A percentile compares a stretch with the other conserved stretches of the same genome.
Evolutionary conservation across 2,797 vertebrate species (phyloP).

Genomic region (Benthosema pterotum): DNA sequence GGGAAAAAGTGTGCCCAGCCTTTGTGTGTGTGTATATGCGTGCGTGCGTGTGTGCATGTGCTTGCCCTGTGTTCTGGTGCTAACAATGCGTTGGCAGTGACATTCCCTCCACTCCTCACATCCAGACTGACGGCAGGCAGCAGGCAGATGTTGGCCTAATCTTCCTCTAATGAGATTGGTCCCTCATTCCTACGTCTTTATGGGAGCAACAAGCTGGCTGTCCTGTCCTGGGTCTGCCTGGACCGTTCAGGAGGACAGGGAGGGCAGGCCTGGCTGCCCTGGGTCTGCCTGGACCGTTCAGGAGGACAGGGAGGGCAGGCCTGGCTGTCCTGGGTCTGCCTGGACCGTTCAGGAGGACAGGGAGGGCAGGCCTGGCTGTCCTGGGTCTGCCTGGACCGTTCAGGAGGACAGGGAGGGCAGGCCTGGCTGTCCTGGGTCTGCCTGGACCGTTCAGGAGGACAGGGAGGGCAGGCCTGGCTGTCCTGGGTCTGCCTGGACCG

Average conservation of each 20-base stretch:
- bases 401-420: conserved; percentile 32
- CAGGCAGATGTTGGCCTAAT: conserved; percentile 83
- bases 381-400: no score
- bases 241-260: conserved; percentile 26
- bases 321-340: no score
- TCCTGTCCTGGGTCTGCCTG: not conserved
- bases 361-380: conserved; percentile 2
- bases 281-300: not conserved
- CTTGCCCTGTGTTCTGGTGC: no score
- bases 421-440: not conserved
- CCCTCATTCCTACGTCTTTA: conserved; percentile 76
- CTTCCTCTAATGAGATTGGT: conserved; percentile 82
- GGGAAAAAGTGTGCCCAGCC: conserved; percentile 40
- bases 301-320: conserved; percentile 25
- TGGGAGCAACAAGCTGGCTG: conserved; percentile 70
- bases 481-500: no score
- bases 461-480: conserved; percentile 8
- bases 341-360: conserved; percentile 24
- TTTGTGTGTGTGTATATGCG: not conserved
- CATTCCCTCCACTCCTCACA: conserved; percentile 41
- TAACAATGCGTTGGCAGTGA: conserved; percentile 47
- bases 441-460: conserved; percentile 22
- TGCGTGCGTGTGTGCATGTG: conserved; percentile 12
- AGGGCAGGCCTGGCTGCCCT: not conserved
- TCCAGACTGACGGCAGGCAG: conserved; percentile 60